Percentiles rank a stretch among this genome's conserved stretches.
Conservation (phyloP, 2,113 vertebrate species). For the Gavialis gangeticus region DNA sequence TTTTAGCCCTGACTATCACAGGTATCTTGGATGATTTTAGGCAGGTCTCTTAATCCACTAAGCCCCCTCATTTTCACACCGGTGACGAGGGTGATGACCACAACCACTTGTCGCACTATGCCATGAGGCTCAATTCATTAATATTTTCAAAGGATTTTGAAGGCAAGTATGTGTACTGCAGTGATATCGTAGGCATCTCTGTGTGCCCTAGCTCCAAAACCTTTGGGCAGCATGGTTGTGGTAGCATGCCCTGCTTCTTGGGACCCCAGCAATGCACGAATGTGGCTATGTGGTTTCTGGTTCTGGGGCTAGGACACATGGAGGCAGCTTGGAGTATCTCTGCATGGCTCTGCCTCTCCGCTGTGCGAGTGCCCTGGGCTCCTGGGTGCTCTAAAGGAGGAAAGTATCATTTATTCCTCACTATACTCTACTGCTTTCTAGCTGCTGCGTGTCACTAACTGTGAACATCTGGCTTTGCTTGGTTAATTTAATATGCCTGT, state of each 20-base stretch:
- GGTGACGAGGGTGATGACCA: background rate
- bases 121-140: background rate
- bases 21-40: background rate
- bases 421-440: background rate
- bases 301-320: too few relatives aligned
- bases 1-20: background rate
- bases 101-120: background rate
- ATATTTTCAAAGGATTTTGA: background rate
- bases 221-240: too few relatives aligned
- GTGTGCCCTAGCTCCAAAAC: too few relatives aligned
- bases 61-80: background rate
- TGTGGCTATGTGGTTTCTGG: too few relatives aligned
- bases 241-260: too few relatives aligned
- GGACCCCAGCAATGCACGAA: too few relatives aligned
- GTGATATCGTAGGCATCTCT: too few relatives aligned
- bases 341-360: too few relatives aligned
- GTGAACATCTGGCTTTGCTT: background rate
- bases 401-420: background rate
- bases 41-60: background rate
- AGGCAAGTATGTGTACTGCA: too few relatives aligned
- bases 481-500: background rate
- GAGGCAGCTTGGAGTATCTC: too few relatives aligned
- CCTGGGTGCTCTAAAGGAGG: background rate
- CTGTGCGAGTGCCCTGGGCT: too few relatives aligned
- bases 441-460: background rate